Percentiles rank a stretch among this genome's conserved stretches.
Evolutionary conservation across 1,140 invertebrate species (phyloP).

Genomic region (Pollicipes pollicipes): DNA sequence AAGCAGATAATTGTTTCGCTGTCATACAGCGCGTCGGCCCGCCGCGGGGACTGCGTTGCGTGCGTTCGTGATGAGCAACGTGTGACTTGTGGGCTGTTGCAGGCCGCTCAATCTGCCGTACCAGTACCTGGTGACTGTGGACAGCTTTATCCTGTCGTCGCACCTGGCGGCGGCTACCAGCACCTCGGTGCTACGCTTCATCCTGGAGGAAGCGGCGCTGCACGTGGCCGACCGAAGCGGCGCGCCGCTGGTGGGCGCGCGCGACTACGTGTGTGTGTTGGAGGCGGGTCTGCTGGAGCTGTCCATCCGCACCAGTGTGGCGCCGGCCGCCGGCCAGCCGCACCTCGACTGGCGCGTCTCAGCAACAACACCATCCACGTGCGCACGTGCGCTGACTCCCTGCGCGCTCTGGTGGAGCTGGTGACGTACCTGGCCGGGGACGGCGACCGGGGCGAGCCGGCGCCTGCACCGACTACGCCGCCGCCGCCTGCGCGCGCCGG

Average conservation of each 20-base stretch:
- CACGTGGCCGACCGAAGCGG: slow-evolving; percentile 24
- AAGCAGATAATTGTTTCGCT: no score
- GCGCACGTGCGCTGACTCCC: slow-evolving; percentile 75
- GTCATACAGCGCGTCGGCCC: no score
- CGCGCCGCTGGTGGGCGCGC: slow-evolving; percentile 31
- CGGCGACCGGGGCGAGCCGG: no score
- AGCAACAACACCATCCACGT: slow-evolving; percentile 69
- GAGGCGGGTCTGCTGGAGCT: slow-evolving; percentile 73
- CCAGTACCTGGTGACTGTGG: slow-evolving; percentile 46
- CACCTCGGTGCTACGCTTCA: slow-evolving; percentile 59
- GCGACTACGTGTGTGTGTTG: slow-evolving; percentile 67
- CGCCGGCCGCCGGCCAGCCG: slow-evolving; percentile 32
- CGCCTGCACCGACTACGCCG: no score
- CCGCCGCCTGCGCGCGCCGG: no score
- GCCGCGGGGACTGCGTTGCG: no score
- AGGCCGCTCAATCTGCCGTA: slow-evolving; percentile 62
- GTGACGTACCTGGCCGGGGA: slow-evolving; percentile 55
- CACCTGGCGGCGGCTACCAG: slow-evolving; percentile 70
- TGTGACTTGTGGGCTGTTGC: no score
- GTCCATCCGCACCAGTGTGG: slow-evolving; percentile 52
- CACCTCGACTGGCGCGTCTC: slow-evolving; percentile 54
- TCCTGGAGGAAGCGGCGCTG: slow-evolving; percentile 63
- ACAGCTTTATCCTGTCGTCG: slow-evolving; percentile 70
- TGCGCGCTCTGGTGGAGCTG: slow-evolving; percentile 54
- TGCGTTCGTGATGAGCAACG: no score